These are phyloP conservation scores for Neosalanx taihuensis DNA, from an alignment of 2,797 vertebrate genomes.

Conservation along the genomic window DNA sequence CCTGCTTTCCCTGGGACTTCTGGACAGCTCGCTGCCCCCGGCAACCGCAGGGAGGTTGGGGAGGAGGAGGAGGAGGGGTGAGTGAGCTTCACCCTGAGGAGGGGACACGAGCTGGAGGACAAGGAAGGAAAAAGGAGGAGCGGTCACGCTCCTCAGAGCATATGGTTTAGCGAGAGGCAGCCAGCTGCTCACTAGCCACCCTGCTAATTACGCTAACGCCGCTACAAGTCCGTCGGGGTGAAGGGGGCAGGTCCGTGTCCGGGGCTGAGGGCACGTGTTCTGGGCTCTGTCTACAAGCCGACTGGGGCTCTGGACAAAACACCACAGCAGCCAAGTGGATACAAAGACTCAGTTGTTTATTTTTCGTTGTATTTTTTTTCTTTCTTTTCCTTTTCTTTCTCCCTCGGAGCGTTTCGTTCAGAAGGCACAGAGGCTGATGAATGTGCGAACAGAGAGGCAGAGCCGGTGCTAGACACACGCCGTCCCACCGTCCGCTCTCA, in stretches of 20 bases:
- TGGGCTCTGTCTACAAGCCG: conserved; percentile 21
- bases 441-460: conserved; percentile 22
- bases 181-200: conserved; percentile 60
- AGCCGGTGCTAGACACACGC: conserved; percentile 22
- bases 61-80: conserved; percentile 44
- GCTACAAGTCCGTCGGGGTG: conserved; percentile 41
- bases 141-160: conserved; percentile 43
- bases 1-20: conserved; percentile 29
- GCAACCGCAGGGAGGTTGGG: not conserved
- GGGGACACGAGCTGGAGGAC: conserved; percentile 28
- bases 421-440: conserved; percentile 38
- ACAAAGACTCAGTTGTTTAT: conserved; percentile 50
- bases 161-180: conserved; percentile 47
- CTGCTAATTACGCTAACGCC: conserved; percentile 50
- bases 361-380: not conserved
- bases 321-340: conserved; percentile 32
- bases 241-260: not conserved
- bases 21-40: conserved; percentile 26
- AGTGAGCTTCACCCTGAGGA: conserved; percentile 28
- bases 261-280: not conserved
- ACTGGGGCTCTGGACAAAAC: conserved; percentile 26
- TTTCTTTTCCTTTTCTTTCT: not conserved
- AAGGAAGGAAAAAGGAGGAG: conserved; percentile 33
- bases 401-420: conserved; percentile 17
- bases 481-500: conserved; percentile 23